Base-by-base conservation (phyloP, 2,113 vertebrate species). In the Prinia subflava region DNA sequence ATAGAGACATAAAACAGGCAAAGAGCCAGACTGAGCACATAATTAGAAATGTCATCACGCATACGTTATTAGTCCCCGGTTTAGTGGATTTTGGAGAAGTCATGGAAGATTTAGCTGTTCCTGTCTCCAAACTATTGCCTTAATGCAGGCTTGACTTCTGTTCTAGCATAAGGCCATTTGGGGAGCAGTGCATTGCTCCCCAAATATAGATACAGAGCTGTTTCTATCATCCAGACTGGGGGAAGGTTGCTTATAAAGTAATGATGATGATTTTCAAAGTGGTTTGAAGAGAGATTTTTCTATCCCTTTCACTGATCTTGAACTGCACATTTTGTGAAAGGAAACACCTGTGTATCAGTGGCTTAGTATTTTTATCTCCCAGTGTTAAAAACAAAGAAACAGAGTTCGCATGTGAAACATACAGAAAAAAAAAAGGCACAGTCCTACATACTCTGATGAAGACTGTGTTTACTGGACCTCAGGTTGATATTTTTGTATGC, bases 311-410 rank as follows among this genome's bases (percentile, higher is more conserved):
- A 76, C 62, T 83, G 28, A 50, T 90, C 59, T 90, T 69, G 33
- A 92, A 31, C 4, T 11, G 25, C 15, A 44, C 13, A 1, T 46
- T 69, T 76, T 88, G 80, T 90, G 28, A 85, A 80, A 64, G 31
- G 49, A 35, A 53, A 3, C 7, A 8, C 3, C 8, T 0, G 0
- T 39, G 6, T 81, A n/a, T n/a, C n/a, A 17, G 13, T 23, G 30
- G 20, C 56, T 89, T 42, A 59, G 7, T 63, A 44, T 85, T 85
- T 68, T 18, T 60, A 5, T 50, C 10, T 91, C 25, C 15, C 3
- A 3, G 53, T 93, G 90, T n/a, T 57, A 57, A 69, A 91, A 91
- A 47, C 11, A 71, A 49, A 85, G 27, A 57, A 90, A 83, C 7
- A 16, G 24, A 83, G 8, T 78, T 92, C 39, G 7, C 2, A 10